Conservation (phyloP, 2,797 vertebrate genomes). For the Helostoma temminkii region DNA sequence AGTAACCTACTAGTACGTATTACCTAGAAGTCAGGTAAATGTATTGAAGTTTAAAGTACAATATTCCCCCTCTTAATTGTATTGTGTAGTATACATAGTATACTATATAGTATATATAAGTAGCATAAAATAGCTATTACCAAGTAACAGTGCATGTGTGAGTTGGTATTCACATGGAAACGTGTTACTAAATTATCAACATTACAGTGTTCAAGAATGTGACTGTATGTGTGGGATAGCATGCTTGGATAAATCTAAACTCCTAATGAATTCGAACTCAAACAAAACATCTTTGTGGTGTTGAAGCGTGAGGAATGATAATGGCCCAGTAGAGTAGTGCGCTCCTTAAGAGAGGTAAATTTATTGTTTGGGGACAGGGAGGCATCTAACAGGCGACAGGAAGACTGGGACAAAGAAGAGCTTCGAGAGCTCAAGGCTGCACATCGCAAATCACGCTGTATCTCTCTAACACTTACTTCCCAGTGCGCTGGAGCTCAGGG, state of each 20-base stretch:
- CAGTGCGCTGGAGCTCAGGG: conserved; percentile 95
- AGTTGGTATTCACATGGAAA: not conserved
- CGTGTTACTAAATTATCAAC: conserved; percentile 16
- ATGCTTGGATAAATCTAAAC: conserved; percentile 8
- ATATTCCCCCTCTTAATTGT: no score
- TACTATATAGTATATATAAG: no score
- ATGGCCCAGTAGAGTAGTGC: conserved; percentile 27
- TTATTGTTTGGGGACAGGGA: conserved; percentile 33
- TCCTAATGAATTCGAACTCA: conserved; percentile 10
- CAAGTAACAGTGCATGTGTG: no score
- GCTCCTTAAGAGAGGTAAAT: conserved; percentile 38
- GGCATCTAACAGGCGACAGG: conserved; percentile 35
- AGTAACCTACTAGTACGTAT: no score
- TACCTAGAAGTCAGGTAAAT: no score
- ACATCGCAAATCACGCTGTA: not conserved
- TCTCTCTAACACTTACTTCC: conserved; percentile 85
- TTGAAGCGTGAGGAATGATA: conserved; percentile 46
- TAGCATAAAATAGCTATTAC: no score
- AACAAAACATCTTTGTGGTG: conserved; percentile 37
- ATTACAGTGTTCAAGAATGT: conserved; percentile 15
- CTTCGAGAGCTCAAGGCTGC: conserved; percentile 20
- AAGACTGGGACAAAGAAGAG: conserved; percentile 33
- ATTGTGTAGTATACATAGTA: no score
- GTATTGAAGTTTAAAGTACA: no score
- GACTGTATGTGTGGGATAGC: not conserved